Conservation (phyloP, 2,888 invertebrate genomes). For the Lasioglossum vierecki region DNA sequence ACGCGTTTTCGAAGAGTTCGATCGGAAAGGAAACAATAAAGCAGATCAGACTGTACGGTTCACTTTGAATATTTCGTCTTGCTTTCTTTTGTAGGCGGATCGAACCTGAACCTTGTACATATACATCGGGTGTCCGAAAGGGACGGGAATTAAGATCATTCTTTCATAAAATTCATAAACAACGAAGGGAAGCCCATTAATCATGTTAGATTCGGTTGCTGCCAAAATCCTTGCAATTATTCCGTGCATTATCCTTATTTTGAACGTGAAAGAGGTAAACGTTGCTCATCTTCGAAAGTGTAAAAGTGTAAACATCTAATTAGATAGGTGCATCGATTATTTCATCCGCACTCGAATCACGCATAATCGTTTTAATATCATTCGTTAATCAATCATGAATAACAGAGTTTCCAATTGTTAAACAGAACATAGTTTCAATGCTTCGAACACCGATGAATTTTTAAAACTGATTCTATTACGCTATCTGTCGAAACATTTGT, state of each 20-base stretch:
- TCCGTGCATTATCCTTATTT: constrained; percentile 18
- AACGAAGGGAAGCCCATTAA: neutral
- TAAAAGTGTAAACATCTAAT: neutral
- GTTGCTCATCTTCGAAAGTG: constrained; percentile 16
- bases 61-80: constrained; percentile 33
- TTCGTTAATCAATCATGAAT: neutral
- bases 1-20: neutral
- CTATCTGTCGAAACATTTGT: neutral
- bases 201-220: constrained; percentile 18
- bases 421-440: neutral
- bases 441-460: neutral
- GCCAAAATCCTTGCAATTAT: constrained; percentile 10
- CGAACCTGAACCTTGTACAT: constrained; percentile 16
- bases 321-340: neutral
- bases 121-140: constrained; percentile 26
- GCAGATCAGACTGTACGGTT: constrained; percentile 27
- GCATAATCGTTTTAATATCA: neutral
- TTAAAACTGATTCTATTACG: neutral
- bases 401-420: neutral
- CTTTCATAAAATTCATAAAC: constrained; percentile 17
- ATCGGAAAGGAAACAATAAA: constrained; percentile 26
- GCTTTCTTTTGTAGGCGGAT: constrained; percentile 39
- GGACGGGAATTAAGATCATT: neutral
- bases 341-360: neutral
- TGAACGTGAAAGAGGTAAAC: constrained; percentile 35